Conservation (phyloP, 2,888 invertebrate species). For the Ametastegia equiseti region DNA sequence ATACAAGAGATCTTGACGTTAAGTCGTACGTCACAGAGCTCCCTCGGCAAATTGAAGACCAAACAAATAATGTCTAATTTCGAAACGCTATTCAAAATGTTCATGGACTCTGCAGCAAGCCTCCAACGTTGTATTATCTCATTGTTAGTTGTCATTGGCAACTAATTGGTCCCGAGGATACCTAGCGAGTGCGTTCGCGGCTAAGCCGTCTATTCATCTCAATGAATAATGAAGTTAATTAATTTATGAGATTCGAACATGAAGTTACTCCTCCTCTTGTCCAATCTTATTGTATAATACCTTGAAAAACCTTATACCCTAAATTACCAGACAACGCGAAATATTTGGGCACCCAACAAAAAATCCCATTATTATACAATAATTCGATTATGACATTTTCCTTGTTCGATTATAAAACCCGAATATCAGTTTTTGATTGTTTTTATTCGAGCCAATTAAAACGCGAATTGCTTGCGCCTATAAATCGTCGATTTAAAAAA, state of each 20-base stretch:
- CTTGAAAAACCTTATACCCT: not conserved
- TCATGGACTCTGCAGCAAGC: not conserved
- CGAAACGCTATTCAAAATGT: not conserved
- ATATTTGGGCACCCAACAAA: too few species aligned
- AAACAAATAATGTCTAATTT: not conserved
- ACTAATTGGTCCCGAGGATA: conserved; percentile 18
- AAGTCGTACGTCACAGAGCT: not conserved
- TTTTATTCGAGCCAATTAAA: too few species aligned
- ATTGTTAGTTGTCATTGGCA: not conserved
- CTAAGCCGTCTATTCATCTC: not conserved
- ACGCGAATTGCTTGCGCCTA: too few species aligned
- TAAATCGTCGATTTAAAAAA: too few species aligned
- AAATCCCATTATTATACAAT: too few species aligned
- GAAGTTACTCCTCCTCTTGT: too few species aligned
- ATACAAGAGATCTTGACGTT: not conserved
- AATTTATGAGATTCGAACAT: not conserved
- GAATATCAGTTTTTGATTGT: too few species aligned
- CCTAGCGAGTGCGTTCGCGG: not conserved
- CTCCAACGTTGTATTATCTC: not conserved
- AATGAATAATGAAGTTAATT: conserved; percentile 1
- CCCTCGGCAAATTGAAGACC: not conserved
- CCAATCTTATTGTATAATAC: too few species aligned
- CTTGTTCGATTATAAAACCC: too few species aligned
- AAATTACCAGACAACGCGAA: too few species aligned
- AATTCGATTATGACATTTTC: too few species aligned